Evolutionary conservation across 2,797 vertebrate genomes (phyloP).

Genomic region (Falco columbarius): DNA sequence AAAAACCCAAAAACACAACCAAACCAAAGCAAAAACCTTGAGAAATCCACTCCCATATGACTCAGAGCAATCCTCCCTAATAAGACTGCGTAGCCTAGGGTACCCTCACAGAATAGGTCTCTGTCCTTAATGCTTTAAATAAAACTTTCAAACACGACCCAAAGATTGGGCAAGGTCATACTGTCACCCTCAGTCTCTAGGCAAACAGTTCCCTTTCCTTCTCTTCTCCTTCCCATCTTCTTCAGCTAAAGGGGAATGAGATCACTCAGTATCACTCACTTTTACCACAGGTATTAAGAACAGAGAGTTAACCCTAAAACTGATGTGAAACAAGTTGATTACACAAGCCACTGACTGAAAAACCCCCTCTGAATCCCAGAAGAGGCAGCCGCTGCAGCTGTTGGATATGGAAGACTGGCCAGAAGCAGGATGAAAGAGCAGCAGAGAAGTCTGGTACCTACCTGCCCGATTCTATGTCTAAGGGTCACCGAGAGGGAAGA

Average conservation of each 20-base stretch:
- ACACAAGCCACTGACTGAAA: neutral
- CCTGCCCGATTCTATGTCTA: neutral
- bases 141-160: neutral
- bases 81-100: accelerated
- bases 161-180: neutral
- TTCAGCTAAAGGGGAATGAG: neutral
- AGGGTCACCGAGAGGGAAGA: neutral
- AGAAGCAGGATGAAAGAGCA: neutral
- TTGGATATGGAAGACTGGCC: neutral
- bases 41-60: neutral
- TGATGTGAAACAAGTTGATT: neutral
- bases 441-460: neutral
- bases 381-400: neutral
- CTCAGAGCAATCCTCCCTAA: neutral
- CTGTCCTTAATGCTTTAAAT: neutral
- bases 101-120: neutral
- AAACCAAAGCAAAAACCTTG: neutral
- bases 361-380: neutral
- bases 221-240: neutral
- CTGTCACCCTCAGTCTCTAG: neutral
- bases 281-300: neutral
- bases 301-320: neutral
- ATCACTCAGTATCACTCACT: neutral
- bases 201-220: neutral
- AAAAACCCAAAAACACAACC: no score